phyloP scores from a whole-genome alignment of 1,140 invertebrate species.

The Hylaeus volcanicus region DNA sequence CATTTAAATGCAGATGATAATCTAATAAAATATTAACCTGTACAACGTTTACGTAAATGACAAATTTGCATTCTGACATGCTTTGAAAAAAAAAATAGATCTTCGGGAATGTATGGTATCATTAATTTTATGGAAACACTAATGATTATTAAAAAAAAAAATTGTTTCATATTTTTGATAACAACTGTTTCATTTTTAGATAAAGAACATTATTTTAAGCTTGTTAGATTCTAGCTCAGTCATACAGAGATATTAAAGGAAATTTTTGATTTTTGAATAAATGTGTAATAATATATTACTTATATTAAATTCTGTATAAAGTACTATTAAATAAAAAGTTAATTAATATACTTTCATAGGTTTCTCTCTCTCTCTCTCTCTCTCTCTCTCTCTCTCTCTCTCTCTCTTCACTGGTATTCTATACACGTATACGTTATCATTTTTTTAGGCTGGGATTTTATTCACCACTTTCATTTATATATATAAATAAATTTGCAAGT shows the following conservation, averaged over 20 bases:
- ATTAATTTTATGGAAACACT: neutral
- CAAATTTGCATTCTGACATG: neutral
- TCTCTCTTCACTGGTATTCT: too few relatives aligned
- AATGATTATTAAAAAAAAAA: neutral
- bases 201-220: neutral
- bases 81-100: neutral
- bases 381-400: too few relatives aligned
- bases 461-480: too few relatives aligned
- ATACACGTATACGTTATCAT: too few relatives aligned
- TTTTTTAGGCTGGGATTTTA: too few relatives aligned
- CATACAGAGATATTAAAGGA: neutral
- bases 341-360: neutral
- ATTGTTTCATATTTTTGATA: slow-evolving; percentile 26
- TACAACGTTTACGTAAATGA: neutral
- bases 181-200: neutral
- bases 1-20: neutral
- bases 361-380: too few relatives aligned
- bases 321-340: neutral
- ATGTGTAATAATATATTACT: neutral
- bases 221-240: neutral
- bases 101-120: neutral
- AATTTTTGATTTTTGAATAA: neutral
- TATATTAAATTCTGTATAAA: slow-evolving; percentile 11
- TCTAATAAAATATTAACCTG: neutral
- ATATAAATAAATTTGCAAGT: too few relatives aligned